Evolutionary conservation across 2,113 vertebrate species (phyloP).

Genomic region (Xyliphius kryptos): DNA sequence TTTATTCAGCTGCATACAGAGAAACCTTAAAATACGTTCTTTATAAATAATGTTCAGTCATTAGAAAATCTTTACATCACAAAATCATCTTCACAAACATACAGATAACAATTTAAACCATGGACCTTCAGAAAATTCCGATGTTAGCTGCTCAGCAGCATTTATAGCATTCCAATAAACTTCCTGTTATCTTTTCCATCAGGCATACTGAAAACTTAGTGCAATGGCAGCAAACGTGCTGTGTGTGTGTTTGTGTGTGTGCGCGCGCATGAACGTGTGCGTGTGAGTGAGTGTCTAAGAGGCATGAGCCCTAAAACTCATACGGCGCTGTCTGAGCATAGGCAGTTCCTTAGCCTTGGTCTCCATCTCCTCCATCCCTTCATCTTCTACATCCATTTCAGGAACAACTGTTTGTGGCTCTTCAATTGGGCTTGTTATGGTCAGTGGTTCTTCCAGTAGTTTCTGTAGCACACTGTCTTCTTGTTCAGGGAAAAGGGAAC

Average conservation of each 20-base stretch:
- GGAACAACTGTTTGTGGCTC: constrained; percentile 23
- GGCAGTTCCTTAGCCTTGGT: constrained; percentile 44
- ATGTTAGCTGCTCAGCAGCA: constrained; percentile 55
- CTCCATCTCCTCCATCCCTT: constrained; percentile 25
- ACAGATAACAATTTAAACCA: constrained; percentile 21
- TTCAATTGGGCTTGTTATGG: constrained; percentile 24
- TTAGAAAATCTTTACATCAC: constrained; percentile 37
- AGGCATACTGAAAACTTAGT: constrained; percentile 21
- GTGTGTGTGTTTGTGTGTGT: constrained; percentile 7
- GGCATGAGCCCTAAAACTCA: constrained; percentile 49
- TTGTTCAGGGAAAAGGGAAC: constrained; percentile 66
- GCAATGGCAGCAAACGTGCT: constrained; percentile 16
- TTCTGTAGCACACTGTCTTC: constrained; percentile 45
- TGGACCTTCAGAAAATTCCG: neutral
- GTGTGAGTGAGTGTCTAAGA: constrained; percentile 42
- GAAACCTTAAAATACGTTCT: constrained; percentile 33
- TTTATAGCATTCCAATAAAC: constrained; percentile 31
- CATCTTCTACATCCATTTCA: constrained; percentile 30
- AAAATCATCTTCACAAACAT: constrained; percentile 24
- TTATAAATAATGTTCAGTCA: constrained; percentile 38
- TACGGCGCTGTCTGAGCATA: constrained; percentile 38
- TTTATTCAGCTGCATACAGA: constrained; percentile 33
- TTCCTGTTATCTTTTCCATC: constrained; percentile 11
- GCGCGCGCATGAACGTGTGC: constrained; percentile 1
- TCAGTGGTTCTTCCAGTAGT: constrained; percentile 4